Evolutionary conservation across 1,140 invertebrate genomes (phyloP), one percentile per base, ranked within the genome.

Genomic region (Drosophila pandora): DNA sequence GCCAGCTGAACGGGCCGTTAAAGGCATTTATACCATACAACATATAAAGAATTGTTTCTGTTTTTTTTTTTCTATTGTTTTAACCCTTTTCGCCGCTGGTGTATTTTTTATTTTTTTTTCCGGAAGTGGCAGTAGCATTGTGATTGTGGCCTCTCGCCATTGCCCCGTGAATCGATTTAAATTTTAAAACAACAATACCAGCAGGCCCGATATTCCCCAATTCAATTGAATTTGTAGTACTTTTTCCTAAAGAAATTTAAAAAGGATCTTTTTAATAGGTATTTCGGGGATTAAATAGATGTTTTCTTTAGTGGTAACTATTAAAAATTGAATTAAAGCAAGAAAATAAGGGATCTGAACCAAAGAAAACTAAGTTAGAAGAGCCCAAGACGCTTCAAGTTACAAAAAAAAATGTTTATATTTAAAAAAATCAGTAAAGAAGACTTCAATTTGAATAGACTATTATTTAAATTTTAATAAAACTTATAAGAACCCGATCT

Each of bases 1-100:
- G 62, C 80, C 82, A 87, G 82, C 82, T 87, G 82, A 88, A 88
- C 62, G 70, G 78, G 70, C 83, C 78, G 83, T 88, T 82, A 87
- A 87, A 87, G 77, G 75, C 82, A 43, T 43, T 80, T 77, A 85
- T 71, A 63, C 61, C 61, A 68, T 75, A 32, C 49, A 65, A 57
- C 78, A 87, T 80, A 87, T 87, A 87, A 87, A 82, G 78, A 82
- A 85, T 87, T 78, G 82, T 78, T 75, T 53, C 21, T 28, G 2
- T 21, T 23, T 6, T 43, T 43, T 47, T 21, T 22, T 47, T 17
- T 17, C n/a, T 41, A 13, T 41, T 41, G 39, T 43, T 13, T 21
- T 43, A n/a, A 43, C 53, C 41, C 17, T 21, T 43, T 43, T 57
- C 53, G 67, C 62, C 62, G 45, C 30, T 48, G 57, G 48, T 53